phyloP scores from a whole-genome alignment of 2,113 vertebrate genomes.

The Bothrops jararaca region DNA sequence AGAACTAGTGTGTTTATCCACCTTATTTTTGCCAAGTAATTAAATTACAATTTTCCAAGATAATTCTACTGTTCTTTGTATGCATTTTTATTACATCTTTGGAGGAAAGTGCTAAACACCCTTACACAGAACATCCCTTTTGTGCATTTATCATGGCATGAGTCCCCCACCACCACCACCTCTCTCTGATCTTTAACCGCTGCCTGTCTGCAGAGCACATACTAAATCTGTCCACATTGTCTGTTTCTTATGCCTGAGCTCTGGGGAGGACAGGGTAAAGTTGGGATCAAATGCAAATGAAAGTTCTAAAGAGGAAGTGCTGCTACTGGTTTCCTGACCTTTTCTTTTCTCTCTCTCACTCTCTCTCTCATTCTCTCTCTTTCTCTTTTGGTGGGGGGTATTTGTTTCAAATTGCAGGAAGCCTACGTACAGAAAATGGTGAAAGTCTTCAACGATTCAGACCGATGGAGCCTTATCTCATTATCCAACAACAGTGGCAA shows the following conservation, averaged over 20 bases:
- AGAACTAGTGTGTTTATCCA: background rate
- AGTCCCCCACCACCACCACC: background rate
- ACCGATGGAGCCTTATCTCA: conserved; percentile 98
- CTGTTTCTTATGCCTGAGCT: conserved; percentile 41
- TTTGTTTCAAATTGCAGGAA: conserved; percentile 79
- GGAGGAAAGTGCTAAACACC: conserved; percentile 21
- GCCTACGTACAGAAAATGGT: conserved; percentile 99
- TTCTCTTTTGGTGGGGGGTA: background rate
- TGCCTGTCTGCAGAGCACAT: conserved; percentile 15
- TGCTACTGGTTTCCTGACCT: conserved; percentile 45
- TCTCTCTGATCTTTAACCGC: background rate
- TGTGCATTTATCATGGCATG: background rate
- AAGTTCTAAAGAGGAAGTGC: conserved; percentile 12
- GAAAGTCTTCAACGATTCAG: conserved; percentile 97
- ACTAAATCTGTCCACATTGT: conserved; percentile 37
- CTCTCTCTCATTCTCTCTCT: background rate
- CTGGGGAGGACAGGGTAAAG: background rate
- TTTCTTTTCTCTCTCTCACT: conserved; percentile 40
- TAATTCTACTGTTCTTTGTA: background rate
- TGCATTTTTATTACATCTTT: background rate
- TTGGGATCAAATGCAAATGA: conserved; percentile 8
- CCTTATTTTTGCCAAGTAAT: background rate
- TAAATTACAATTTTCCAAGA: background rate
- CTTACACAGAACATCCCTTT: conserved; percentile 3
- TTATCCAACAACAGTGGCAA: conserved; percentile 98